Evolutionary conservation across 2,113 vertebrate species (phyloP).

Genomic region (Rana temporaria): DNA sequence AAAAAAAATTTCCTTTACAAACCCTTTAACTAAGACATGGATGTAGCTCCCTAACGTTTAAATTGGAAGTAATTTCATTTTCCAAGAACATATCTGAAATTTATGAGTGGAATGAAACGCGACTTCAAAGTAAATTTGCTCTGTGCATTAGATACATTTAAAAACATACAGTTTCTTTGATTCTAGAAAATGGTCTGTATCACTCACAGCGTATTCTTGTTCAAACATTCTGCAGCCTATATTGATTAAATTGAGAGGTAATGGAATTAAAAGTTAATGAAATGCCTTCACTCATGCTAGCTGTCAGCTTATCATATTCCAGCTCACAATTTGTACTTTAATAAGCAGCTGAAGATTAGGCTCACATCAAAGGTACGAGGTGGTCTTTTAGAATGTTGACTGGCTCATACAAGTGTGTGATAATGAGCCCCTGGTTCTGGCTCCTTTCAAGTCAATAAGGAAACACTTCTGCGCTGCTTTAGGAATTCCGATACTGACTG

Average conservation of each 20-base stretch:
- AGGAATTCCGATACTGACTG: too few species aligned
- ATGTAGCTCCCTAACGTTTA: neutral
- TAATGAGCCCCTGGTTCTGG: too few species aligned
- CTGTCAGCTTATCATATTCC: neutral
- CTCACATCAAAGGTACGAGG: neutral
- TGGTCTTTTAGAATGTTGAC: neutral
- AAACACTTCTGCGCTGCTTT: too few species aligned
- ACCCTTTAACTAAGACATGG: neutral
- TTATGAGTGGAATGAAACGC: neutral
- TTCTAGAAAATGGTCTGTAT: neutral
- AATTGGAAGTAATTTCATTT: neutral
- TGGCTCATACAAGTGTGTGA: neutral
- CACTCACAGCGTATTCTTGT: neutral
- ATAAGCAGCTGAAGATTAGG: neutral
- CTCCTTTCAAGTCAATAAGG: too few species aligned
- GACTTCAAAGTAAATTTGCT: conserved; percentile 40
- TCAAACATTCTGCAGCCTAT: neutral
- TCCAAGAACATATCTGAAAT: neutral
- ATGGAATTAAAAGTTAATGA: conserved; percentile 12
- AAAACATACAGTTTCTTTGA: conserved; percentile 25
- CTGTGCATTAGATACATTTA: neutral
- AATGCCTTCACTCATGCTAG: neutral
- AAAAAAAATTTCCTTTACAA: too few species aligned
- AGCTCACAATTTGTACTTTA: conserved; percentile 5
- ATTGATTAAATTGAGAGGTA: conserved; percentile 14